Percentiles rank a stretch among this genome's conserved stretches.
Conservation (phyloP, 2,113 vertebrate genomes). For the Chauna torquata region DNA sequence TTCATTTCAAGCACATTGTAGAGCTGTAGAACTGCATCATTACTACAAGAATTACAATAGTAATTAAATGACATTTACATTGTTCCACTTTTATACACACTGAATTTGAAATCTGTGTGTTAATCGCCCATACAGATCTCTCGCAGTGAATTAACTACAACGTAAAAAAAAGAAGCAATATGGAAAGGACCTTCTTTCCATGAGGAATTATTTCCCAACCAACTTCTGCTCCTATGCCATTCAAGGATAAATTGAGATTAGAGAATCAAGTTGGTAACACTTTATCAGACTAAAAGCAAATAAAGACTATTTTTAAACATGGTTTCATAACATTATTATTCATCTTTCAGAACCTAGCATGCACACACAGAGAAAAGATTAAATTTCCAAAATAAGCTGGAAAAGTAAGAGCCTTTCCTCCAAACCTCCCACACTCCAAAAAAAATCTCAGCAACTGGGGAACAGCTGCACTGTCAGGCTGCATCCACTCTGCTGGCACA, state of each 20-base stretch:
- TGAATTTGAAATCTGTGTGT: not conserved
- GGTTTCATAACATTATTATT: not conserved
- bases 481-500: not conserved
- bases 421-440: not conserved
- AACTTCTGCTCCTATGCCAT: not conserved
- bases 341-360: not conserved
- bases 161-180: not conserved
- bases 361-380: not conserved
- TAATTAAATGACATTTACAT: not conserved
- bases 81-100: not conserved
- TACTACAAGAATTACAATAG: not conserved
- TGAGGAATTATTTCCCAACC: not conserved
- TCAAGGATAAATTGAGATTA: not conserved
- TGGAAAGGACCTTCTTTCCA: not conserved
- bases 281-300: not conserved
- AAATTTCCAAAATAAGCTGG: not conserved
- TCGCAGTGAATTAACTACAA: not conserved
- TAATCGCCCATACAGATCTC: not conserved
- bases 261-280: not conserved
- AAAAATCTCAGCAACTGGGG: not conserved
- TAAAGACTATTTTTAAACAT: not conserved
- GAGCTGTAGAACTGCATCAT: not conserved
- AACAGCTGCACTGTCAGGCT: not conserved
- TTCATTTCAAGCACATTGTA: fast-evolving
- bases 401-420: not conserved